These are phyloP conservation scores for Spatulosminthurus flaviceps DNA, from an alignment of 2,888 invertebrate species.

Conservation along the genomic window DNA sequence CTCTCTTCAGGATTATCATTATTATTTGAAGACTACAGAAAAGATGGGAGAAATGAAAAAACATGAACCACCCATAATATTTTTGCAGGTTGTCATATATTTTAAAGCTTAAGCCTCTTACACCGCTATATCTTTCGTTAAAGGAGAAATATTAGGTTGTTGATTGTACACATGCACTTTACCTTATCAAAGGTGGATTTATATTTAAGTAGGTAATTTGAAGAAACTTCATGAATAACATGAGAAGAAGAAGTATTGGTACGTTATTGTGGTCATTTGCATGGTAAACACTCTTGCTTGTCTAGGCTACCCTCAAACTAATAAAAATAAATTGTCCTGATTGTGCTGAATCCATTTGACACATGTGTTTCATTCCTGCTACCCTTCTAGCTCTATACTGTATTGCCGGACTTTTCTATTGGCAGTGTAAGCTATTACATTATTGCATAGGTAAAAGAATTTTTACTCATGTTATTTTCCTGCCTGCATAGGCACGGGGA, in stretches of 20 bases:
- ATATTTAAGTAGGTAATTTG: neutral
- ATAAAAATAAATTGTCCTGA: conserved; percentile 29
- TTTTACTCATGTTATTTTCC: neutral
- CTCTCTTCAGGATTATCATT: no score
- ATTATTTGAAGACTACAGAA: no score
- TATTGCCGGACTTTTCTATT: no score
- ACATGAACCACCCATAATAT: no score
- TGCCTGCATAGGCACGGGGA: neutral
- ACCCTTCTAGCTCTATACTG: no score
- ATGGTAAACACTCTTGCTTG: conserved; percentile 2
- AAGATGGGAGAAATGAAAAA: no score
- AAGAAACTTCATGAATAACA: neutral
- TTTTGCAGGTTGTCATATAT: neutral
- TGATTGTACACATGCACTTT: neutral
- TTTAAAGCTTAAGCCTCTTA: neutral
- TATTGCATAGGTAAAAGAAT: neutral
- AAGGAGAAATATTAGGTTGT: neutral
- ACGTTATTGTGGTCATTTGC: conserved; percentile 22
- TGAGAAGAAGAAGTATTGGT: neutral
- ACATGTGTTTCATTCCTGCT: neutral
- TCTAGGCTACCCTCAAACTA: conserved; percentile 28
- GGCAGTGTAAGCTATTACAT: neutral
- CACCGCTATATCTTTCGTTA: neutral
- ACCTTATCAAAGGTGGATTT: conserved; percentile 1
- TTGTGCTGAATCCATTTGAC: neutral